Percentiles rank a stretch among this genome's conserved stretches.
phyloP scores from a whole-genome alignment of 1,140 invertebrate species.

The Drosophila triauraria region DNA sequence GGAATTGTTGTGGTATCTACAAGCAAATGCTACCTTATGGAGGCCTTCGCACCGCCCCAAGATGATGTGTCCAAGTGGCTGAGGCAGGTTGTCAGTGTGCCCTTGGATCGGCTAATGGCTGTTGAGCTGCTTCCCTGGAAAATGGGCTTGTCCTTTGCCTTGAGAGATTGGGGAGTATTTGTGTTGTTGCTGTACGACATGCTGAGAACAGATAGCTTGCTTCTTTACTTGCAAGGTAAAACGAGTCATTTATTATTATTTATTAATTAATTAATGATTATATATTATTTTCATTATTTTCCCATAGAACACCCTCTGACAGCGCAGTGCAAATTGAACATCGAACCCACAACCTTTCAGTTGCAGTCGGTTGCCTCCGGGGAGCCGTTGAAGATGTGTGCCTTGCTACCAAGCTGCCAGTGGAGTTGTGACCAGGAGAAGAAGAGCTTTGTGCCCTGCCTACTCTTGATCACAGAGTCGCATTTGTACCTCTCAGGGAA shows the following conservation, averaged over 20 bases:
- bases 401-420: slow-evolving; percentile 85
- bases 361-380: slow-evolving; percentile 57
- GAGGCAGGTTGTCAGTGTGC: slow-evolving; percentile 54
- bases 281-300: neutral
- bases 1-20: slow-evolving; percentile 87
- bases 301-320: slow-evolving; percentile 84
- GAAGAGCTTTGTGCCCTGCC: slow-evolving; percentile 73
- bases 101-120: slow-evolving; percentile 59
- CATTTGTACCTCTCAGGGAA: slow-evolving; percentile 74
- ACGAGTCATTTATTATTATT: neutral
- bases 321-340: slow-evolving; percentile 85
- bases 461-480: slow-evolving; percentile 78
- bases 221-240: slow-evolving; percentile 69
- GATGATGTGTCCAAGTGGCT: slow-evolving; percentile 83
- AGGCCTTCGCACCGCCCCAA: slow-evolving; percentile 85
- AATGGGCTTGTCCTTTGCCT: slow-evolving; percentile 65
- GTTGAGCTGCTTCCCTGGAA: slow-evolving; percentile 77
- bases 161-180: slow-evolving; percentile 67
- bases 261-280: neutral
- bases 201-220: slow-evolving; percentile 69
- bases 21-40: slow-evolving; percentile 86
- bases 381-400: slow-evolving; percentile 83
- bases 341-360: slow-evolving; percentile 61
- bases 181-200: slow-evolving; percentile 75
- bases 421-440: slow-evolving; percentile 73